phyloP scores from a whole-genome alignment of 2,797 vertebrate species.

The Carcharodon carcharias region DNA sequence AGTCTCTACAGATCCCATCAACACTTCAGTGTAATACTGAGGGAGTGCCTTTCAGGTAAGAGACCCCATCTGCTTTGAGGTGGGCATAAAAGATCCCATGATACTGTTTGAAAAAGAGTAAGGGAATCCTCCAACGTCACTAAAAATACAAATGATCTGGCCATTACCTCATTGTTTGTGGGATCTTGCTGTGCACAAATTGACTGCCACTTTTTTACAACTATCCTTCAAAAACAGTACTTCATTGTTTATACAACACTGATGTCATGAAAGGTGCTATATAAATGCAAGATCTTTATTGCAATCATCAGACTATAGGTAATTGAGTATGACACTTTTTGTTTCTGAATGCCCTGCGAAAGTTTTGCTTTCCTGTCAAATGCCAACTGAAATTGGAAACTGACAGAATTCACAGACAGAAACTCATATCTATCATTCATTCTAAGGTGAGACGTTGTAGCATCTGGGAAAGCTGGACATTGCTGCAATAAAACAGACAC shows the following conservation, averaged over 20 bases:
- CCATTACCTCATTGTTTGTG: not conserved
- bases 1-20: too few relatives aligned
- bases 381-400: not conserved
- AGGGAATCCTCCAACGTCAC: not conserved
- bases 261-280: not conserved
- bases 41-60: not conserved
- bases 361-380: not conserved
- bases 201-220: not conserved
- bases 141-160: not conserved
- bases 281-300: not conserved
- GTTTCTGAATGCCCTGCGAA: not conserved
- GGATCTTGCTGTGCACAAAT: not conserved
- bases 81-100: not conserved
- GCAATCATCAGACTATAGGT: not conserved
- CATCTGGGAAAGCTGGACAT: not conserved
- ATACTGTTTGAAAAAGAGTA: too few relatives aligned
- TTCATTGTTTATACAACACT: not conserved
- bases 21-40: too few relatives aligned
- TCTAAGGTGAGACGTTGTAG: not conserved
- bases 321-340: not conserved
- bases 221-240: too few relatives aligned
- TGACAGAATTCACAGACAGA: not conserved
- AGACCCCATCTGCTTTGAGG: not conserved
- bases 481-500: not conserved
- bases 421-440: not conserved